These are phyloP conservation scores for Euglossa dilemma DNA, from an alignment of 1,140 invertebrate species.

Conservation along the genomic window DNA sequence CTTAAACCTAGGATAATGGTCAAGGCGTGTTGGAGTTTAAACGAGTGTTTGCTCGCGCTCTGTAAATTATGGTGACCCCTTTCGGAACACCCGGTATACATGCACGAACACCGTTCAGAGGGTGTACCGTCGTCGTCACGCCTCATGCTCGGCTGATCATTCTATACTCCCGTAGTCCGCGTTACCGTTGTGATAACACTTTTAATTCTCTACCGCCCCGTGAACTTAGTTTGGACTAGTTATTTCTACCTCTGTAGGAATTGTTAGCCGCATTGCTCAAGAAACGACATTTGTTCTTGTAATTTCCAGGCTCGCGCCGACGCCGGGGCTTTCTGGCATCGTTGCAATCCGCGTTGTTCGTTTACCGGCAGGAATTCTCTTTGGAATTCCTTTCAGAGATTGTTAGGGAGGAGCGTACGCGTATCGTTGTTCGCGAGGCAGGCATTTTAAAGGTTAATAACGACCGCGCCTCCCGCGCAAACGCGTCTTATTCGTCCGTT, in stretches of 20 bases:
- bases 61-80: constrained; percentile 72
- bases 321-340: not conserved
- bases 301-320: constrained; percentile 13
- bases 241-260: not conserved
- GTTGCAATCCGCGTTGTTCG: constrained; percentile 24
- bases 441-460: constrained; percentile 3
- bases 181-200: constrained; percentile 33
- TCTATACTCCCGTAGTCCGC: constrained; percentile 21
- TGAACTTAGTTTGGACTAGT: constrained; percentile 36
- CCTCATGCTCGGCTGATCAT: constrained; percentile 55
- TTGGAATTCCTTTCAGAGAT: constrained; percentile 9
- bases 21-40: constrained; percentile 69
- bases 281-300: constrained; percentile 32
- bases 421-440: not conserved
- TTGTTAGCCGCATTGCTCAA: constrained; percentile 23
- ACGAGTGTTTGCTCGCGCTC: constrained; percentile 73
- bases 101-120: constrained; percentile 25
- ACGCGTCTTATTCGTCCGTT: not conserved
- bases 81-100: constrained; percentile 39
- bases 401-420: not conserved
- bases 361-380: not conserved
- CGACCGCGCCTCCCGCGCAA: not conserved
- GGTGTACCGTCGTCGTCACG: constrained; percentile 41
- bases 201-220: not conserved
- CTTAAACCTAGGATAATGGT: constrained; percentile 54